Evolutionary conservation across 2,888 invertebrate genomes (phyloP).

Genomic region (Lamellibrachia satsuma): DNA sequence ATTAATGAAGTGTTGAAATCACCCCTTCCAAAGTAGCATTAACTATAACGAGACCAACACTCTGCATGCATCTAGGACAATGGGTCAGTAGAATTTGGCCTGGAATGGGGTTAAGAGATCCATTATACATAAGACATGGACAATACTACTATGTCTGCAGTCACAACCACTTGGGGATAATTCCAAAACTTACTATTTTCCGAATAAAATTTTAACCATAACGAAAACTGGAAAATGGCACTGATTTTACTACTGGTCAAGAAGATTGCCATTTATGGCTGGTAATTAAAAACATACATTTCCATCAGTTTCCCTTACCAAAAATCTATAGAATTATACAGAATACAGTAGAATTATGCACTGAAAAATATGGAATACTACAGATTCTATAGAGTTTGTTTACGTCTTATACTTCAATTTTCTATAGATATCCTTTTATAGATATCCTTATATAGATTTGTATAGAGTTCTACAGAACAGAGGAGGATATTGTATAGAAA

Average conservation of each 20-base stretch:
- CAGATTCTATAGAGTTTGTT: too few species aligned
- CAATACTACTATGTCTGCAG: background rate
- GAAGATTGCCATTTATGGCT: background rate
- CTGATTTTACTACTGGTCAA: background rate
- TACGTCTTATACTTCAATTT: too few species aligned
- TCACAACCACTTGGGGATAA: background rate
- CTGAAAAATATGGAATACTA: too few species aligned
- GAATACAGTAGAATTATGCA: too few species aligned
- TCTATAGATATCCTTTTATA: too few species aligned
- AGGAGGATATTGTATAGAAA: too few species aligned
- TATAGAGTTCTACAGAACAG: too few species aligned
- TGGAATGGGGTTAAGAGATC: background rate
- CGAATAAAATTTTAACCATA: background rate
- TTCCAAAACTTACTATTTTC: background rate
- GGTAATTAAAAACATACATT: background rate
- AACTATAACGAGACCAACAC: background rate
- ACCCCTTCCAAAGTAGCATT: background rate
- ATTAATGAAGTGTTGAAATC: background rate
- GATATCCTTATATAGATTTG: too few species aligned
- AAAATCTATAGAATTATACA: too few species aligned
- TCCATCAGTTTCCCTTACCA: too few species aligned
- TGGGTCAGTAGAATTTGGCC: background rate
- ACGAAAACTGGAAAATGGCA: background rate
- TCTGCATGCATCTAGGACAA: background rate
- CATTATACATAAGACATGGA: background rate